Percentiles rank a stretch among this genome's conserved stretches.
Evolutionary conservation across 1,140 invertebrate species (phyloP).

Genomic region (Drosophila willistoni): DNA sequence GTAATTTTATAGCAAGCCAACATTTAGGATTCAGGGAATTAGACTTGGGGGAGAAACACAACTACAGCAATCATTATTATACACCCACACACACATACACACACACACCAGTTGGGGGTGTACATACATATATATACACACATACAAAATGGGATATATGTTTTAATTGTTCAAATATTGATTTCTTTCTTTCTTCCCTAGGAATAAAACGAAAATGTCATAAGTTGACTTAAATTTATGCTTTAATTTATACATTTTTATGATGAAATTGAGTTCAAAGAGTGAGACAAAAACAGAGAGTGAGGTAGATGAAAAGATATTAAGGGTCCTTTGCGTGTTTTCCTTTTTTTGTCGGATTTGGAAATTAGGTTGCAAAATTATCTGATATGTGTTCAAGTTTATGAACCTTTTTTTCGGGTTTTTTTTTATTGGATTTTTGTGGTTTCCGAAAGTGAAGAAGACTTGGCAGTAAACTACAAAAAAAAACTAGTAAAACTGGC

Average conservation of each 20-base stretch:
- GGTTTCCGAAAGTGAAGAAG: not conserved
- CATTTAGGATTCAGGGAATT: slow-evolving; percentile 62
- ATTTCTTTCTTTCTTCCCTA: slow-evolving; percentile 26
- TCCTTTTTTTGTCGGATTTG: not conserved
- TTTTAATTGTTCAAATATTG: slow-evolving; percentile 55
- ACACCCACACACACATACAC: not conserved
- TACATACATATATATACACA: slow-evolving; percentile 48
- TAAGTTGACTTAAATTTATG: slow-evolving; percentile 44
- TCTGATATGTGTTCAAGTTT: slow-evolving; percentile 48
- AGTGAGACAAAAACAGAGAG: slow-evolving; percentile 7
- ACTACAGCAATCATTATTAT: slow-evolving; percentile 2
- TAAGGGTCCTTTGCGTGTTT: slow-evolving; percentile 34
- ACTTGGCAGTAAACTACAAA: too few species aligned
- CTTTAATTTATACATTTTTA: slow-evolving; percentile 52
- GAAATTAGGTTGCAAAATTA: slow-evolving; percentile 16
- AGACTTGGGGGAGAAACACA: slow-evolving; percentile 24
- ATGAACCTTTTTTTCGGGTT: slow-evolving; percentile 26
- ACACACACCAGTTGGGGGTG: slow-evolving; percentile 11
- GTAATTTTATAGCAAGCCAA: slow-evolving; percentile 60
- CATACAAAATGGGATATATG: slow-evolving; percentile 27
- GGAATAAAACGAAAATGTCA: slow-evolving; percentile 30
- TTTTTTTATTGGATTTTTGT: slow-evolving; percentile 24
- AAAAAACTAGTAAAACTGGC: too few species aligned
- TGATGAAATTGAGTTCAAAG: slow-evolving; percentile 34
- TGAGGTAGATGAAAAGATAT: not conserved